Evolutionary conservation across 1,140 invertebrate species (phyloP).

Genomic region (Leptonema lineaticorne): DNA sequence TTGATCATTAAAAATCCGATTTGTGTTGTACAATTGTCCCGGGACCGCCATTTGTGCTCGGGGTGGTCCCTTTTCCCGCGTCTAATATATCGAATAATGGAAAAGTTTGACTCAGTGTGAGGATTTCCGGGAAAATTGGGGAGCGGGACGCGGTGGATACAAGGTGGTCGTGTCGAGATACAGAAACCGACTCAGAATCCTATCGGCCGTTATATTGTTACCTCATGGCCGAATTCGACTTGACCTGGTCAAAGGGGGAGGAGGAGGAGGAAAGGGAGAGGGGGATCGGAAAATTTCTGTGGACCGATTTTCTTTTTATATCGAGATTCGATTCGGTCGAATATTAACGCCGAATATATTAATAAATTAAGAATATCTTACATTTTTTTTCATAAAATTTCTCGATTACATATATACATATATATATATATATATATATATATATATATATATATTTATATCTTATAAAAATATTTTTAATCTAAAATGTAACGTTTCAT

Average conservation of each 20-base stretch:
- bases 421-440: neutral
- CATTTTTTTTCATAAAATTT: neutral
- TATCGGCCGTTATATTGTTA: neutral
- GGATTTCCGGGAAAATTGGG: too few relatives aligned
- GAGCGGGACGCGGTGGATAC: too few relatives aligned
- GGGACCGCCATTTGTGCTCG: conserved; percentile 4
- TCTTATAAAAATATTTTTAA: too few relatives aligned
- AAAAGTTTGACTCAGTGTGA: too few relatives aligned
- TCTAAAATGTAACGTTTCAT: too few relatives aligned
- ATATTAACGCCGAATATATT: too few relatives aligned
- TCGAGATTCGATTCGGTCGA: too few relatives aligned
- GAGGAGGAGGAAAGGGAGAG: neutral
- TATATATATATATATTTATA: too few relatives aligned
- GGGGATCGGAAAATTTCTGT: neutral
- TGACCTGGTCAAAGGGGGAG: neutral
- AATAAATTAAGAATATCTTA: too few relatives aligned
- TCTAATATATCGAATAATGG: conserved; percentile 9
- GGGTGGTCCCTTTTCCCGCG: neutral
- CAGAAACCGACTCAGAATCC: too few relatives aligned
- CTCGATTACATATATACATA: neutral
- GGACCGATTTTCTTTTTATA: neutral
- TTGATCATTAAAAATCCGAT: conserved; percentile 29
- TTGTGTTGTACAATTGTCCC: conserved; percentile 22
- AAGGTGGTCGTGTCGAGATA: neutral
- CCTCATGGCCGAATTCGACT: neutral